phyloP scores from a whole-genome alignment of 2,113 vertebrate genomes.

The Daphoenositta chrysoptera region DNA sequence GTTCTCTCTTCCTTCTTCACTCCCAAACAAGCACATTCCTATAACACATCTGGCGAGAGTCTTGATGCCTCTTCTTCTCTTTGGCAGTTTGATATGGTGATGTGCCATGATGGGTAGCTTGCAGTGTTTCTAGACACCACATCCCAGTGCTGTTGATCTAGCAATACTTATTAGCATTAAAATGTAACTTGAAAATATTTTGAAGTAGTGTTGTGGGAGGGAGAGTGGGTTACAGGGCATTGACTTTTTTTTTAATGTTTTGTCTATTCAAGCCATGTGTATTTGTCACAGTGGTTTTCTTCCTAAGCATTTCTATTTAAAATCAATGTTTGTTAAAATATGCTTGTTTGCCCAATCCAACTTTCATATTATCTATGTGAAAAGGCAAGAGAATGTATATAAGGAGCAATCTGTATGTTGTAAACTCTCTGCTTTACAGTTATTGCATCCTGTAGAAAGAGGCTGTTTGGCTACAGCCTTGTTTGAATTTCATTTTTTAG shows the following conservation, averaged over 20 bases:
- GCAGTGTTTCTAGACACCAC: background rate
- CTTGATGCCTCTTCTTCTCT: background rate
- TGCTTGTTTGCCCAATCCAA: background rate
- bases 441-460: conserved; percentile 70
- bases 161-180: conserved; percentile 15
- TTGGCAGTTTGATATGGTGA: background rate
- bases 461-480: conserved; percentile 54
- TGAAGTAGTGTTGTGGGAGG: background rate
- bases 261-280: background rate
- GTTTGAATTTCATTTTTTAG: conserved; percentile 80
- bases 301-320: conserved; percentile 8
- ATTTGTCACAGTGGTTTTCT: background rate
- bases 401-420: conserved; percentile 26
- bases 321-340: background rate
- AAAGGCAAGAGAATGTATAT: conserved; percentile 11
- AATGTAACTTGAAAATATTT: background rate
- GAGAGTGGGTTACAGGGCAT: background rate
- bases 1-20: background rate
- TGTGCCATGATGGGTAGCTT: background rate
- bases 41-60: background rate
- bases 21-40: background rate
- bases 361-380: conserved; percentile 13
- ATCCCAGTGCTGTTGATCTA: conserved; percentile 7
- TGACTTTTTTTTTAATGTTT: background rate
- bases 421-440: conserved; percentile 40